Percentiles rank a stretch among this genome's conserved stretches.
phyloP scores from a whole-genome alignment of 2,113 vertebrate species.

The Amblyopsis rosae region DNA sequence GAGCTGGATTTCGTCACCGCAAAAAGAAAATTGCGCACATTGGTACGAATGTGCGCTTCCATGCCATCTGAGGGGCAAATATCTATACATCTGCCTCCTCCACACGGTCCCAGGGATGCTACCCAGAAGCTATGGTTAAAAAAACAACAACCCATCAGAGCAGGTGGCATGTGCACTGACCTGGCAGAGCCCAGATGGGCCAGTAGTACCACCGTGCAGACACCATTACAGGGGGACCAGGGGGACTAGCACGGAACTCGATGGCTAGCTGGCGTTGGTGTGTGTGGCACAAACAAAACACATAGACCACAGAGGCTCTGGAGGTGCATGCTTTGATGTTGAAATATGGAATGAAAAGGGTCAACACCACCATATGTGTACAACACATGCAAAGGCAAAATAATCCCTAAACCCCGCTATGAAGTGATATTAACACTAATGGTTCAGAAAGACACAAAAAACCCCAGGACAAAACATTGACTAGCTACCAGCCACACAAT shows the following conservation, averaged over 20 bases:
- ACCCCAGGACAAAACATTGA: neutral
- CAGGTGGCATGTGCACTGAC: conserved; percentile 76
- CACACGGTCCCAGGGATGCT: conserved; percentile 43
- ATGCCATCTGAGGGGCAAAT: conserved; percentile 39
- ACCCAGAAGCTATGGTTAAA: conserved; percentile 51
- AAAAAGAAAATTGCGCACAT: neutral
- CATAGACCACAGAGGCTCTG: conserved; percentile 12
- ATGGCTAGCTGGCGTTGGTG: conserved; percentile 20
- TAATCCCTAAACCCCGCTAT: neutral
- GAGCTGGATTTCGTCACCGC: neutral
- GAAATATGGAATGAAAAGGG: conserved; percentile 4
- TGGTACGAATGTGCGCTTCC: conserved; percentile 8
- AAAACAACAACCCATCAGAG: conserved; percentile 36
- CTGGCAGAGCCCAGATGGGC: conserved; percentile 73
- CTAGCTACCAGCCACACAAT: neutral
- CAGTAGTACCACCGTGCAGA: conserved; percentile 36
- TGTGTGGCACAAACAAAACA: conserved; percentile 27
- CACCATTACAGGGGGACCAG: conserved; percentile 40
- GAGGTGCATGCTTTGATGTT: conserved; percentile 3
- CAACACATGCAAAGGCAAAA: neutral
- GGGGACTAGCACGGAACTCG: conserved; percentile 44
- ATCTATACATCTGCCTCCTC: conserved; percentile 67
- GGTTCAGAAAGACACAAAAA: neutral
- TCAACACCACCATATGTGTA: neutral
- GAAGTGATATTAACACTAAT: neutral